Conservation (phyloP, 2,888 invertebrate species). For the Omphaloscelis lunosa region DNA sequence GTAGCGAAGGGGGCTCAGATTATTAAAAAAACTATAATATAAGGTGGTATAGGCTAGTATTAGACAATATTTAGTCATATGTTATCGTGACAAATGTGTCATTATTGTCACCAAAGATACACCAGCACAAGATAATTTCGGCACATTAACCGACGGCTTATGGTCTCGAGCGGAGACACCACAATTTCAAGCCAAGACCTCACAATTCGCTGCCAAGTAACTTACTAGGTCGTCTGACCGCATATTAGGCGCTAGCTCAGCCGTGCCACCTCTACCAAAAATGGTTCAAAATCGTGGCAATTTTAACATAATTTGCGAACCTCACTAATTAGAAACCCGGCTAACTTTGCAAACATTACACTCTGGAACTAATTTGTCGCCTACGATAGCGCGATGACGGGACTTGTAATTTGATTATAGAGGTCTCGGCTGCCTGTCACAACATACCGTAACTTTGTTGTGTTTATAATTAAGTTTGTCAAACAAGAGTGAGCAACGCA, state of each 20-base stretch:
- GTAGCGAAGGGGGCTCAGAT: not conserved
- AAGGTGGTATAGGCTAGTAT: not conserved
- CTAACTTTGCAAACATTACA: slow-evolving; percentile 77
- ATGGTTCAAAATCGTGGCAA: slow-evolving; percentile 64
- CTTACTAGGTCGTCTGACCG: not conserved
- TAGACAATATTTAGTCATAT: too few species aligned
- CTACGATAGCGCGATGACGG: slow-evolving; percentile 67
- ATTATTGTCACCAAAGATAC: not conserved
- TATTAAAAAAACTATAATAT: not conserved
- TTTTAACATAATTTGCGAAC: slow-evolving; percentile 71
- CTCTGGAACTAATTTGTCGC: slow-evolving; percentile 68
- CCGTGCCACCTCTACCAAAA: slow-evolving; percentile 19
- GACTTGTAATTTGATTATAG: slow-evolving; percentile 70
- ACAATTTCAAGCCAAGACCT: not conserved
- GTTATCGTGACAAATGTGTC: not conserved
- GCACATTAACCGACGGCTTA: not conserved
- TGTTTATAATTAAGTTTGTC: slow-evolving; percentile 53
- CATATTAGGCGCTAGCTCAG: not conserved
- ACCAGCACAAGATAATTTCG: not conserved
- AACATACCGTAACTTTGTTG: slow-evolving; percentile 60
- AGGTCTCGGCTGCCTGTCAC: slow-evolving; percentile 54
- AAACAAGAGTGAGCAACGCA: slow-evolving; percentile 47
- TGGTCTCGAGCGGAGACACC: too few species aligned
- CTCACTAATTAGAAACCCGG: slow-evolving; percentile 71
- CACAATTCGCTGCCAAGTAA: not conserved